A percentile compares a stretch with the other conserved stretches of the same genome.
Evolutionary conservation across 2,888 invertebrate genomes (phyloP).

Genomic region (Volucella inanis): DNA sequence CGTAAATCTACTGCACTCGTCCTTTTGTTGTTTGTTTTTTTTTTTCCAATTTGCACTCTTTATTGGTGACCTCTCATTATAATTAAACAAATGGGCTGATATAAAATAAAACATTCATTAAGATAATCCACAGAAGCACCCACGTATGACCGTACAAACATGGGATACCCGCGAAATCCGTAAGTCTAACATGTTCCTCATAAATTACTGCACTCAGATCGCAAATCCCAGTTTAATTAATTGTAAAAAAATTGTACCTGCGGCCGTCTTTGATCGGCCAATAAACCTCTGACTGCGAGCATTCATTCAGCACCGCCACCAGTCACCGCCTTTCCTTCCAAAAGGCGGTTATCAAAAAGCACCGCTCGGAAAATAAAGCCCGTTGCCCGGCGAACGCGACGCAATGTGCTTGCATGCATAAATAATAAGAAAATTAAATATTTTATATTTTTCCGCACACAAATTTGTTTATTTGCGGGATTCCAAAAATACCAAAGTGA

Average conservation of each 20-base stretch:
- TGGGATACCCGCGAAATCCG: not conserved
- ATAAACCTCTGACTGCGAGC: slow-evolving; percentile 32
- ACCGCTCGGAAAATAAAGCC: not conserved
- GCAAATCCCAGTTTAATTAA: slow-evolving; percentile 66
- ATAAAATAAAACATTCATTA: no score
- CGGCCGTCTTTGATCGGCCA: slow-evolving; percentile 48
- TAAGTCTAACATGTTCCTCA: slow-evolving; percentile 41
- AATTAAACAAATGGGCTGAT: no score
- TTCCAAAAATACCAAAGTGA: slow-evolving; percentile 74
- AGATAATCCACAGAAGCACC: slow-evolving; percentile 1
- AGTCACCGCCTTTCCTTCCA: not conserved
- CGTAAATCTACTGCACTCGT: no score
- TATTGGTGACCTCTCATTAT: no score
- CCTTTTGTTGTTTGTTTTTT: no score
- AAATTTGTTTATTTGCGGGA: slow-evolving; percentile 70
- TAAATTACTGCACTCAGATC: slow-evolving; percentile 59
- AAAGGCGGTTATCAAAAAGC: slow-evolving; percentile 10
- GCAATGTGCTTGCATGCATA: slow-evolving; percentile 19
- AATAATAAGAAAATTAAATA: slow-evolving; percentile 39
- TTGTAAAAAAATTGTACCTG: slow-evolving; percentile 45
- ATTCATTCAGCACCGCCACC: not conserved
- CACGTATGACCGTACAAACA: not conserved
- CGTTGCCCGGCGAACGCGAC: not conserved
- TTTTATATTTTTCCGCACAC: slow-evolving; percentile 65
- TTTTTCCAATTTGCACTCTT: no score